These are phyloP conservation scores for Microctenopoma stevenorrisi DNA, from an alignment of 2,797 vertebrate genomes.

Conservation along the genomic window DNA sequence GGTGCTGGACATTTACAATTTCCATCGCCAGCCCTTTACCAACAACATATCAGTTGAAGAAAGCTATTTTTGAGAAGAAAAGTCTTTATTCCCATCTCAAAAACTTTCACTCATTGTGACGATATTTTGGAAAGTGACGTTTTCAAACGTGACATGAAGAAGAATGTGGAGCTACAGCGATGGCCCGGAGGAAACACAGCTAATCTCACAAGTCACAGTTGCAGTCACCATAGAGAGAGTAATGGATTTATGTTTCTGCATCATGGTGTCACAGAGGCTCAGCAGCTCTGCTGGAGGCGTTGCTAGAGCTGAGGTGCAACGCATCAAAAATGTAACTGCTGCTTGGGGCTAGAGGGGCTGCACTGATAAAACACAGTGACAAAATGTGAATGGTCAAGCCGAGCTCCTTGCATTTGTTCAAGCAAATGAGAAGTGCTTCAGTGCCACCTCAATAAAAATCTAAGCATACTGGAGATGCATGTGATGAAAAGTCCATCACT, in stretches of 20 bases:
- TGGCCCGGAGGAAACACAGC: conserved; percentile 23
- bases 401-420: neutral
- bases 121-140: conserved; percentile 17
- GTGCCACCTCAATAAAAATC: no score
- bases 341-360: conserved; percentile 32
- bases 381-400: conserved; percentile 1
- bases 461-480: no score
- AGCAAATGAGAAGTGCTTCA: no score
- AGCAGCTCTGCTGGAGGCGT: conserved; percentile 28
- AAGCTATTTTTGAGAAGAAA: conserved; percentile 17
- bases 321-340: conserved; percentile 48
- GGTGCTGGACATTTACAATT: conserved; percentile 24
- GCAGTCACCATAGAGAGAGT: conserved; percentile 13
- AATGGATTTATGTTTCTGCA: conserved; percentile 44
- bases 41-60: conserved; percentile 41
- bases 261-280: conserved; percentile 8
- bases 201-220: conserved; percentile 27
- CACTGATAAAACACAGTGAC: conserved; percentile 2
- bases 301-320: conserved; percentile 9
- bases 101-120: conserved; percentile 6
- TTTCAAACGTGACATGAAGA: conserved; percentile 23
- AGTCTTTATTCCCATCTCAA: conserved; percentile 10
- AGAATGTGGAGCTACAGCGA: conserved; percentile 15
- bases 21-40: conserved; percentile 25
- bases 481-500: no score